A percentile compares a stretch with the other conserved stretches of the same genome.
Evolutionary conservation across 2,888 invertebrate species (phyloP).

Genomic region (Galerucella pusilla): DNA sequence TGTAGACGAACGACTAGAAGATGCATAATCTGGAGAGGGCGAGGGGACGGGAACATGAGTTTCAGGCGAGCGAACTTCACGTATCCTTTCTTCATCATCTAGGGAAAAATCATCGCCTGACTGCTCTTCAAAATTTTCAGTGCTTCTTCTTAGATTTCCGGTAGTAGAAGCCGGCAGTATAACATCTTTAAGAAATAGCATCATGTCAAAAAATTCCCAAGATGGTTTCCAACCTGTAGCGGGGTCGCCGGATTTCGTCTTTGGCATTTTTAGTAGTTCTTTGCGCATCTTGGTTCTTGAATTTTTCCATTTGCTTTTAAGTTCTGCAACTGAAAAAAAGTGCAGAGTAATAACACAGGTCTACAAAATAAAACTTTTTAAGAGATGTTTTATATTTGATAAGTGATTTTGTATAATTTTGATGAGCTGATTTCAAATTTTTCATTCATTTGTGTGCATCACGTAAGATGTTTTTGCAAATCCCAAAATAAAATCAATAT

Average conservation of each 20-base stretch:
- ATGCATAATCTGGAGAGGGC: too few relatives aligned
- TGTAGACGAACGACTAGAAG: too few relatives aligned
- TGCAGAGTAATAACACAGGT: slow-evolving; percentile 3
- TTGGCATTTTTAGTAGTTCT: slow-evolving; percentile 5
- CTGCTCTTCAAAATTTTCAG: neutral
- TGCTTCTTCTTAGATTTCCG: slow-evolving; percentile 8
- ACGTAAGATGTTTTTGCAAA: slow-evolving; percentile 9
- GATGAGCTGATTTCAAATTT: neutral
- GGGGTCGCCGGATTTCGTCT: too few relatives aligned
- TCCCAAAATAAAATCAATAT: slow-evolving; percentile 10
- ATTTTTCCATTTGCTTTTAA: slow-evolving; percentile 22
- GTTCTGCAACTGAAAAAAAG: slow-evolving; percentile 15
- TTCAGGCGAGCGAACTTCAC: too few relatives aligned
- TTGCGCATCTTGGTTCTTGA: slow-evolving; percentile 14
- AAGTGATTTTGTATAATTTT: slow-evolving; percentile 4
- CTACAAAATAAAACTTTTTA: slow-evolving; percentile 6
- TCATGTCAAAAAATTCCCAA: slow-evolving; percentile 13
- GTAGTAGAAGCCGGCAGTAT: slow-evolving; percentile 3
- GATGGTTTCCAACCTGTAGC: too few relatives aligned
- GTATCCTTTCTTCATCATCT: too few relatives aligned
- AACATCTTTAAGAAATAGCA: slow-evolving; percentile 13
- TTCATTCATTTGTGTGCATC: slow-evolving; percentile 3
- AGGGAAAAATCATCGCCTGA: slow-evolving; percentile 5
- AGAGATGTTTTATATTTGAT: neutral
- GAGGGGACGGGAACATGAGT: too few relatives aligned